These are phyloP conservation scores for Trichoplusia ni DNA, from an alignment of 1,140 invertebrate species.

Conservation along the genomic window DNA sequence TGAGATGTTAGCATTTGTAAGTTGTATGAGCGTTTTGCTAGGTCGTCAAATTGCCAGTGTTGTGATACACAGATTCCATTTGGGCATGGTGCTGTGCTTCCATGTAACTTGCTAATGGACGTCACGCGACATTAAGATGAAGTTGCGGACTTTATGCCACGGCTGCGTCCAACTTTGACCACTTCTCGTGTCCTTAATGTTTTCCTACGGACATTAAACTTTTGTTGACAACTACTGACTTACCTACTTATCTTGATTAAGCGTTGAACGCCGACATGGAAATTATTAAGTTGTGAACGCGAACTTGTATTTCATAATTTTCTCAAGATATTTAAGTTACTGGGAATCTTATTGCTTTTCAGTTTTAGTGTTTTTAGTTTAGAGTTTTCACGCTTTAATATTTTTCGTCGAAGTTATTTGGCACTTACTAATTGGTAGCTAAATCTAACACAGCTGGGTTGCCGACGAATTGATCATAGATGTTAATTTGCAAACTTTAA, in stretches of 20 bases:
- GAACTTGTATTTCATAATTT: too few species aligned
- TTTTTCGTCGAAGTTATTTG: too few species aligned
- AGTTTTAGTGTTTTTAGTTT: too few species aligned
- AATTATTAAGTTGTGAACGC: neutral
- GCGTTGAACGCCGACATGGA: neutral
- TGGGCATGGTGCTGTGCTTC: neutral
- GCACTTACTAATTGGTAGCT: too few species aligned
- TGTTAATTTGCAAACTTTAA: too few species aligned
- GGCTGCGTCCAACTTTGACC: conserved; percentile 45
- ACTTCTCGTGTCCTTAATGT: conserved; percentile 58
- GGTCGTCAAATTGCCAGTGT: neutral
- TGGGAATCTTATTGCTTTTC: too few species aligned
- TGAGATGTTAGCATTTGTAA: too few species aligned
- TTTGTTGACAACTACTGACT: conserved; percentile 37
- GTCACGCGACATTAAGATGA: conserved; percentile 49
- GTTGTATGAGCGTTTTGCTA: neutral
- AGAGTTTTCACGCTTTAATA: too few species aligned
- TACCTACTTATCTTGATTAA: conserved; percentile 39
- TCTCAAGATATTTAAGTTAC: too few species aligned
- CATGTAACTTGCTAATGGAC: conserved; percentile 56
- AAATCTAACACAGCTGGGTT: too few species aligned
- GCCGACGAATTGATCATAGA: too few species aligned
- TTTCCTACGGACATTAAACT: conserved; percentile 50
- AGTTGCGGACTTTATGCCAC: conserved; percentile 51
- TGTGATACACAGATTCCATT: conserved; percentile 11